Conservation (phyloP, 2,113 vertebrate genomes). For the Pseudorasbora parva region DNA sequence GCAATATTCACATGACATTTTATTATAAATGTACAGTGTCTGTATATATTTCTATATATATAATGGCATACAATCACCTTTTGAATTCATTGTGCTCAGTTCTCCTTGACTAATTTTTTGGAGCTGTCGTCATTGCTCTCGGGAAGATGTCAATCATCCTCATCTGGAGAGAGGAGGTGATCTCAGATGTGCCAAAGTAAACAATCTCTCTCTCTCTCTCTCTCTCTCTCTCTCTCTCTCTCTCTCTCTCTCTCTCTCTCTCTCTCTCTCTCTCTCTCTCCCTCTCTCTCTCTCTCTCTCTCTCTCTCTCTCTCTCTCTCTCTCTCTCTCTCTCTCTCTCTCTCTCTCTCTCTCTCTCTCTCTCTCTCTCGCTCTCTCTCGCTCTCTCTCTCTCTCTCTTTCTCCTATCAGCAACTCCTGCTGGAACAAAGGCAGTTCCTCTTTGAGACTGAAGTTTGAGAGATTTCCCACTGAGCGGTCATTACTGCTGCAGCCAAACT, state of each 20-base stretch:
- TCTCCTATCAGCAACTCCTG: slow-evolving; percentile 15
- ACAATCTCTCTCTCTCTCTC: background rate
- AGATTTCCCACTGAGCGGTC: slow-evolving; percentile 21
- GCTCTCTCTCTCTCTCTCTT: too few species aligned
- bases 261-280: too few species aligned
- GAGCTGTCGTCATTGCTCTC: background rate
- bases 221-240: background rate
- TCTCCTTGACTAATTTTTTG: background rate
- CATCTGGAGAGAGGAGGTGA: background rate
- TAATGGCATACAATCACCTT: background rate
- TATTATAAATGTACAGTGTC: background rate
- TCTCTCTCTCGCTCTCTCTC: too few species aligned
- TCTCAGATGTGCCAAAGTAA: slow-evolving; percentile 8
- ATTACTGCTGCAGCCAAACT: slow-evolving; percentile 20
- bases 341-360: too few species aligned
- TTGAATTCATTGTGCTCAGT: background rate
- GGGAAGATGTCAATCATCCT: background rate
- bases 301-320: background rate
- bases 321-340: too few species aligned
- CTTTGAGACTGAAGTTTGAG: background rate
- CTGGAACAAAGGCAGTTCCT: slow-evolving; percentile 30
- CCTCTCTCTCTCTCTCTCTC: background rate
- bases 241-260: too few species aligned
- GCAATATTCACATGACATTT: background rate
- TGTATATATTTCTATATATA: too few species aligned